Percentiles rank a stretch among this genome's conserved stretches.
phyloP scores from a whole-genome alignment of 2,113 vertebrate species.

The Brachypteracias leptosomus region DNA sequence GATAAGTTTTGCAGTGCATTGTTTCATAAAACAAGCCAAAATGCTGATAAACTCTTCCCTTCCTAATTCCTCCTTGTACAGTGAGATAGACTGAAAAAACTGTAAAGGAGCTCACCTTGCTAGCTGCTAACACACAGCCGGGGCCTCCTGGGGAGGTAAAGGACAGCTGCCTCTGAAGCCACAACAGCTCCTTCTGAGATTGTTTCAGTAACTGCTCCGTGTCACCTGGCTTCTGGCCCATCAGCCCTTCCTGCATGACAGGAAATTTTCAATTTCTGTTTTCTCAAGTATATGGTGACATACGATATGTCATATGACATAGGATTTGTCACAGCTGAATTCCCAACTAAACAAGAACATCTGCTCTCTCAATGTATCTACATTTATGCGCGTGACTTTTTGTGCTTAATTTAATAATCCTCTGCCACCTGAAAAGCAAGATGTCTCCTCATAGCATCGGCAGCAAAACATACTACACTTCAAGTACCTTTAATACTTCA shows the following conservation, averaged over 20 bases:
- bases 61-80: neutral
- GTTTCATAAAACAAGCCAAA: neutral
- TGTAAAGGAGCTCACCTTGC: constrained; percentile 65
- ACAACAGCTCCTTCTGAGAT: constrained; percentile 69
- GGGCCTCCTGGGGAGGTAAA: constrained; percentile 54
- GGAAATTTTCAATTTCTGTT: neutral
- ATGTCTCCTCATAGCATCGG: neutral
- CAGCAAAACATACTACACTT: neutral
- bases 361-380: neutral
- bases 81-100: neutral
- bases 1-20: neutral
- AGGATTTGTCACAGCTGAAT: neutral
- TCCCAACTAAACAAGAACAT: neutral
- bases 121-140: constrained; percentile 40
- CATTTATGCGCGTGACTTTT: neutral
- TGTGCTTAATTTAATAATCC: too few species aligned
- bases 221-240: constrained; percentile 67
- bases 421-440: neutral
- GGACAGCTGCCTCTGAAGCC: constrained; percentile 74
- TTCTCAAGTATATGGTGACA: neutral
- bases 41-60: neutral
- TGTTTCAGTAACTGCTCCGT: constrained; percentile 71
- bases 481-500: neutral
- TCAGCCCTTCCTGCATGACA: constrained; percentile 66
- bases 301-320: neutral